Percentiles rank a stretch among this genome's conserved stretches.
phyloP scores from a whole-genome alignment of 2,113 vertebrate genomes.

The Poeciliopsis turrubarensis region DNA sequence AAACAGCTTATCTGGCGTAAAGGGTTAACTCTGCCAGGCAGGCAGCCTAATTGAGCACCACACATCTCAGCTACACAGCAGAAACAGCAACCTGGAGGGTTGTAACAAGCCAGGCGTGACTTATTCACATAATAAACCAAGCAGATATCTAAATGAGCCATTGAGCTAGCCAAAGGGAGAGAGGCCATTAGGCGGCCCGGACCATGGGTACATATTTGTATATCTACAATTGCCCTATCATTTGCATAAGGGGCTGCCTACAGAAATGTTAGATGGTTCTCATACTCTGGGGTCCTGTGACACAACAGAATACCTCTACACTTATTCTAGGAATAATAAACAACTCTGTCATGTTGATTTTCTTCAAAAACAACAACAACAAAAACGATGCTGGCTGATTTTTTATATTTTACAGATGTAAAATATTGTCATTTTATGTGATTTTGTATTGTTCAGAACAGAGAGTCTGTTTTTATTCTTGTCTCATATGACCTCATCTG shows the following conservation, averaged over 20 bases:
- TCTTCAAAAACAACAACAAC: background rate
- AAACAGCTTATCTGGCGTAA: slow-evolving; percentile 68
- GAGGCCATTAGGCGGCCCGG: slow-evolving; percentile 70
- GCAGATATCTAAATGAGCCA: slow-evolving; percentile 80
- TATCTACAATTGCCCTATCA: slow-evolving; percentile 77
- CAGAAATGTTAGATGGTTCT: slow-evolving; percentile 44
- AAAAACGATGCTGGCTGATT: background rate
- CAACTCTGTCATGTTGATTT: slow-evolving; percentile 33
- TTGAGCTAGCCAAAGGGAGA: slow-evolving; percentile 73
- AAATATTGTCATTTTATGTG: background rate
- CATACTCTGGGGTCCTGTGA: slow-evolving; percentile 41
- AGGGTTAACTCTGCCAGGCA: slow-evolving; percentile 74
- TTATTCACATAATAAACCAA: slow-evolving; percentile 79
- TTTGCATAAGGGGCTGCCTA: slow-evolving; percentile 71
- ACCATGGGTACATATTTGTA: slow-evolving; percentile 79
- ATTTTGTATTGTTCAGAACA: background rate
- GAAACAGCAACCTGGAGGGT: slow-evolving; percentile 76
- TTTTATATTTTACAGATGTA: background rate
- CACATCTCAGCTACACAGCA: slow-evolving; percentile 75
- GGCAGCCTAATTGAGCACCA: slow-evolving; percentile 89
- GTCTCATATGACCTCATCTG: background rate
- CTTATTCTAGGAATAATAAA: slow-evolving; percentile 48
- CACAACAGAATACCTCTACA: slow-evolving; percentile 48
- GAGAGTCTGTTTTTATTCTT: background rate
- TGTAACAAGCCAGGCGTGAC: slow-evolving; percentile 78